These are phyloP conservation scores for Orthosia gothica DNA, from an alignment of 2,888 invertebrate species.

Conservation along the genomic window DNA sequence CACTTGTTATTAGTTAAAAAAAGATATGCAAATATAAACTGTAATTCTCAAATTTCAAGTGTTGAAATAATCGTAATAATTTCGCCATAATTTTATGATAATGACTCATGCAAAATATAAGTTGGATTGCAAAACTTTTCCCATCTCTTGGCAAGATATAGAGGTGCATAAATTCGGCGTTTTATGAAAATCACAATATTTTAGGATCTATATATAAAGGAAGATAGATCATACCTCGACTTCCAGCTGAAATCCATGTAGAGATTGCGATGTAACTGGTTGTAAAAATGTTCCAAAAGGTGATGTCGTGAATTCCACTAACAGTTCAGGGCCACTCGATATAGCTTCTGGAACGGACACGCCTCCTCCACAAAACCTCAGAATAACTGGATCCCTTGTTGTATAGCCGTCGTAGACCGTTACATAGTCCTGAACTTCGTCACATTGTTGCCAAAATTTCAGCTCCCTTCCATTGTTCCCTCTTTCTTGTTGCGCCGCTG, in stretches of 20 bases:
- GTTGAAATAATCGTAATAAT: slow-evolving; percentile 2
- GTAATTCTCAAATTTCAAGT: slow-evolving; percentile 3
- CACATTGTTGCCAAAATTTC: slow-evolving; percentile 96
- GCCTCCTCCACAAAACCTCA: slow-evolving; percentile 97
- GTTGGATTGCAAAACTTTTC: slow-evolving; percentile 68
- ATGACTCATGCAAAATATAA: slow-evolving; percentile 65
- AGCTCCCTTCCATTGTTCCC: slow-evolving; percentile 91
- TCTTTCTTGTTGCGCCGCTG: slow-evolving; percentile 90
- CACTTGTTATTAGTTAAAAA: background rate
- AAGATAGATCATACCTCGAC: slow-evolving; percentile 89
- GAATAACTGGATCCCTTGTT: slow-evolving; percentile 96
- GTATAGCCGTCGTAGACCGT: slow-evolving; percentile 97
- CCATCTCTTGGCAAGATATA: slow-evolving; percentile 69
- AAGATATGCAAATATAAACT: slow-evolving; percentile 4
- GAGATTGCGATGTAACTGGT: slow-evolving; percentile 94
- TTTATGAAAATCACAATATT: slow-evolving; percentile 54
- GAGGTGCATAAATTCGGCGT: slow-evolving; percentile 71
- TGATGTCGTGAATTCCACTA: slow-evolving; percentile 97
- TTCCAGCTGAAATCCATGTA: slow-evolving; percentile 97
- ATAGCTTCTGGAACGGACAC: slow-evolving; percentile 96
- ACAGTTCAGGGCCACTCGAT: slow-evolving; percentile 96
- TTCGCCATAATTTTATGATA: slow-evolving; percentile 65
- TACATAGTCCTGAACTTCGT: slow-evolving; percentile 97
- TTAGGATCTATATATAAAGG: slow-evolving; percentile 4
- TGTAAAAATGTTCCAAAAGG: slow-evolving; percentile 97